These are phyloP conservation scores for Drosophila watanabei DNA, from an alignment of 1,140 invertebrate species.

Conservation along the genomic window DNA sequence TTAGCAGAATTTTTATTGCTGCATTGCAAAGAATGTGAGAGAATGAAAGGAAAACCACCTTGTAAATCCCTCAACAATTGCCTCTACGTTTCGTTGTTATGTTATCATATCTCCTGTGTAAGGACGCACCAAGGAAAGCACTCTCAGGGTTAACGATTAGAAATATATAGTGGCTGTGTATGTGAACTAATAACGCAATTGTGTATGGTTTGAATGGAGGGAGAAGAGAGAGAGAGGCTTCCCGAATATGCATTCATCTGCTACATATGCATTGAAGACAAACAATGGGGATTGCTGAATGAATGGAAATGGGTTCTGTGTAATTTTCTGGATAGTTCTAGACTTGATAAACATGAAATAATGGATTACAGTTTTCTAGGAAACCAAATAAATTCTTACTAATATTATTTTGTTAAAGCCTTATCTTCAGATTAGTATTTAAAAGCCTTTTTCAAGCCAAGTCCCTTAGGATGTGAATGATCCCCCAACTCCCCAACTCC, in stretches of 20 bases:
- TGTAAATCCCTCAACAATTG: slow-evolving; percentile 64
- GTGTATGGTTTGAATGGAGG: background rate
- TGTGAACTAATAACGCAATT: slow-evolving; percentile 39
- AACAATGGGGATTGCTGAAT: slow-evolving; percentile 2
- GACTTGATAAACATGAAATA: background rate
- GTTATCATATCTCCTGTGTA: slow-evolving; percentile 39
- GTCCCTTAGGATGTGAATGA: background rate
- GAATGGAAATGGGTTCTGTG: slow-evolving; percentile 13
- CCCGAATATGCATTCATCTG: slow-evolving; percentile 10
- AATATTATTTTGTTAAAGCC: background rate
- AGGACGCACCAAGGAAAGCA: slow-evolving; percentile 40
- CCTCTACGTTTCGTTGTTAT: slow-evolving; percentile 23
- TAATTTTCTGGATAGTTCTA: background rate
- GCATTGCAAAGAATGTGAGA: slow-evolving; percentile 24
- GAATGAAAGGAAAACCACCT: background rate
- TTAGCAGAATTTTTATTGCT: slow-evolving; percentile 19
- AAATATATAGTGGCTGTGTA: slow-evolving; percentile 12
- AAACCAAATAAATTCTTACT: background rate
- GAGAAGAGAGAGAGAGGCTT: background rate
- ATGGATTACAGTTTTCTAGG: background rate
- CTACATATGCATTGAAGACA: slow-evolving; percentile 3
- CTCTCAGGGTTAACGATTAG: slow-evolving; percentile 48
- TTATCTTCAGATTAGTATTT: background rate
- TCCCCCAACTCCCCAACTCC: background rate
- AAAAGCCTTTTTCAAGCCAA: background rate